Evolutionary conservation across 2,113 vertebrate genomes (phyloP), one percentile per base, ranked within the genome.

Genomic region (Callopanchax toddi): DNA sequence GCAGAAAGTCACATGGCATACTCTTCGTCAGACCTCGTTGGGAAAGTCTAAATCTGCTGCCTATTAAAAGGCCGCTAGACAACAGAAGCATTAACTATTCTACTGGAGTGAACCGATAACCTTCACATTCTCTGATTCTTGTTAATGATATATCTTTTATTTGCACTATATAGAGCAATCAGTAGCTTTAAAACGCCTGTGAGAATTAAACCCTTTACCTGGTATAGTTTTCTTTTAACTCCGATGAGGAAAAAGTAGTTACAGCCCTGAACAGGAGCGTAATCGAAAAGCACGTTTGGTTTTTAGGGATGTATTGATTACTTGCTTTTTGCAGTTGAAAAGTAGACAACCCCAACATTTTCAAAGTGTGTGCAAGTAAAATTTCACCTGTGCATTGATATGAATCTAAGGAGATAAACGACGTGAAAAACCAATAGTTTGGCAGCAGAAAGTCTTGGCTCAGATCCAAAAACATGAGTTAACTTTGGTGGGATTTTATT

Each of bases 41-140:
- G 56, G 62, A 37, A 82, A 56, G 70, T 83, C 68, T 29, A 64
- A 69, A 37, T 70, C 32, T 63, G 53, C 70, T 29, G 53, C 59
- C 80, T 70, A 61, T 85, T 86, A 79, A 71, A n/a, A 76, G 34
- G 21, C 73, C 66, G 46, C 25, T 49, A 71, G 74, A 62, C 65
- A 1, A 40, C 56, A 66, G 55, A 67, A 69, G 36, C 69, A 78
- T 83, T 55, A 74, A 66, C 60, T 75, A 59, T 86, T 76, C 66
- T 22, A 43, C 46, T 65, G 74, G 61, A 82, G 64, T 45, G 55
- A 71, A 67, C 8, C 3, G 46, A 71, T 69, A 58, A 71, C 68
- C 57, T 61, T 80, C 73, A 66, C 25, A 22, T 77, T 70, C 25
- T 61, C 39, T 76, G 68, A 52, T 73, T 71, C 51, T 37, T 72